Base-by-base conservation (phyloP, 2,797 vertebrate genomes). In the Carduelis carduelis region DNA sequence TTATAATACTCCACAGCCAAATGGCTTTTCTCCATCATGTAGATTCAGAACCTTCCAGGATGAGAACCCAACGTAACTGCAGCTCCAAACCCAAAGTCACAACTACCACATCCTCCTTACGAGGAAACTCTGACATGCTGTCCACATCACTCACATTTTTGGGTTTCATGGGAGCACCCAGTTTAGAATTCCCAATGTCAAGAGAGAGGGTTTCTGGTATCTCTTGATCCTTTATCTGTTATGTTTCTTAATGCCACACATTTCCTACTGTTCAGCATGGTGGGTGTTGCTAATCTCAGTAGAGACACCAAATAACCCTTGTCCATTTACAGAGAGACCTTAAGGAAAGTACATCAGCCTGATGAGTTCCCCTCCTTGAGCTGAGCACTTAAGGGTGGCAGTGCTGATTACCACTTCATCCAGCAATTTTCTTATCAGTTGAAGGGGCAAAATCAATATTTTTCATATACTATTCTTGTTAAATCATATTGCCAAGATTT, bases 381-480 rank as follows among this genome's bases (percentile, higher is more conserved):
- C 12, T 52, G 70, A 87, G 41, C 41, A 60, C 60, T 69, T 94
- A 32, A 76, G 52, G 21, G 24, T 91, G 60, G 22, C 37, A 83
- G 34, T 74, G 41, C 34, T 85, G 84, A 89, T 87, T 85, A 64
- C 43, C 26, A 56, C 44, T 93, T 83, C 53, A 87, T 46, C 30
- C 53, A 92, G 71, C 22, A 93, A 71, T 87, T 91, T 96, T 94
- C 68, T 35, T 82, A 92, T 77, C 63, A 83, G 59, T 8, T 85
- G 52, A 91, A 93, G 57, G 84, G 11, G 22, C 3, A 95, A 92
- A 95, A 93, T 80, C 78, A 85, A 56, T 85, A 80, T 74, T 93
- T 92, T 93, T 85, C 64, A 26, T 80, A 43, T 23, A 64, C 22
- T 43, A 32, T 46, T 60, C 43, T 64, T 83, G 19, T 56, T 87